Conservation (phyloP, 2,888 invertebrate genomes). For the Parochlus steinenii region DNA sequence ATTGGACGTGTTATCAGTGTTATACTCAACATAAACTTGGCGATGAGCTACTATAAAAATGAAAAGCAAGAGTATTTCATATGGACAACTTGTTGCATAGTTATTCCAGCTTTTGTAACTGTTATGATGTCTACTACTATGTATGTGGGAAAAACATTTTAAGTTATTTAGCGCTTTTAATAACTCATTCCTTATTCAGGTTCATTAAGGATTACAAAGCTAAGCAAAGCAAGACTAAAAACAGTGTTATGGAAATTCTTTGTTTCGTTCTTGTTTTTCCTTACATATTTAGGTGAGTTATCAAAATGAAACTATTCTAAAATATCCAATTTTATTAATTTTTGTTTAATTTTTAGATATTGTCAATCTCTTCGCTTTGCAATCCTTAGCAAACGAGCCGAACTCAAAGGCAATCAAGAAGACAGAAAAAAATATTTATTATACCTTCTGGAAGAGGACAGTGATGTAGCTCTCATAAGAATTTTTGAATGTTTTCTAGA, state of each 20-base stretch:
- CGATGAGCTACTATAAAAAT: slow-evolving; percentile 19
- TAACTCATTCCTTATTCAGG: not conserved
- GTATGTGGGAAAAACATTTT: slow-evolving; percentile 17
- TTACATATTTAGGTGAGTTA: slow-evolving; percentile 20
- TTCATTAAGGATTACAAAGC: slow-evolving; percentile 10
- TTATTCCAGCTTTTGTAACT: slow-evolving; percentile 21
- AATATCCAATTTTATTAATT: not conserved
- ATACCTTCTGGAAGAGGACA: slow-evolving; percentile 65
- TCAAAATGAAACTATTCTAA: slow-evolving; percentile 15
- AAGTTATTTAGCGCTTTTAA: not conserved
- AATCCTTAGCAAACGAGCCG: slow-evolving; percentile 6
- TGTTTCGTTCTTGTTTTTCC: slow-evolving; percentile 20
- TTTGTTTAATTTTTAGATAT: slow-evolving; percentile 2
- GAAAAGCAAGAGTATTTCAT: slow-evolving; percentile 20
- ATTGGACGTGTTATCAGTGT: slow-evolving; percentile 19
- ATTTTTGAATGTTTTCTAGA: slow-evolving; percentile 69
- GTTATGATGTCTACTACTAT: slow-evolving; percentile 21
- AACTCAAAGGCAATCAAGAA: slow-evolving; percentile 7
- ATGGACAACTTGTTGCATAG: slow-evolving; percentile 22
- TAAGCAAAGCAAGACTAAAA: slow-evolving; percentile 13
- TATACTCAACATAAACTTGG: slow-evolving; percentile 19
- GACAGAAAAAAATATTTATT: slow-evolving; percentile 19
- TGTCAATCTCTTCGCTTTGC: slow-evolving; percentile 11
- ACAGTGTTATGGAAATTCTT: slow-evolving; percentile 16
- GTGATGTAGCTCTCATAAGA: slow-evolving; percentile 58